Base-by-base conservation (phyloP, 2,888 invertebrate species). In the Drosophila prostipennis region DNA sequence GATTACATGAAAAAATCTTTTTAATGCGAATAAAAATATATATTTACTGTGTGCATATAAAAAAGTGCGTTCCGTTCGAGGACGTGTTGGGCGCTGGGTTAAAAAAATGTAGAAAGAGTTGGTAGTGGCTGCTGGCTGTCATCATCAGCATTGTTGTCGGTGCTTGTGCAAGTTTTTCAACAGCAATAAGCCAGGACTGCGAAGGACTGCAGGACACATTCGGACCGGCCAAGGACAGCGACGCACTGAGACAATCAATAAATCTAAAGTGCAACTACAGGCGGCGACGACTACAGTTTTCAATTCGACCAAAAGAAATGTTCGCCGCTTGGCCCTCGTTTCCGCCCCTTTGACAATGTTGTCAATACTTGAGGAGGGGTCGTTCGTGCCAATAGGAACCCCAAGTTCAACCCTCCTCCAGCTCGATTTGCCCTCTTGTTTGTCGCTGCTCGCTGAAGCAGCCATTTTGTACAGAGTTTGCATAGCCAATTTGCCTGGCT, bases 391-490 rank as follows among this genome's bases (percentile, higher is more conserved):
- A 45, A 14, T 14, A 37, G 23, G 34, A 7, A 19, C 45, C 6
- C 14, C n/a, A 19, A 23, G 11, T 16, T 46, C 26, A 16, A 13
- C 23, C 55, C 55, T 26, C 36, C 40, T 23, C 34, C 34, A 36
- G 43, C 55, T 57, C 45, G 57, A 42, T 57, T 60, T 39, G 29
- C 19, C 36, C 49, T 56, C 71, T 63, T 77, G 69, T 78, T 82
- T 85, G 86, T 80, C 68, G 73, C 65, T 80, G 82, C 61, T 77
- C 61, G 77, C 71, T 82, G 77, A 48, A 74, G 82, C 86, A 80
- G 70, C 77, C 72, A 78, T 85, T 82, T 83, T 80, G 83, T 64
- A 40, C 54, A 83, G 83, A 82, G 83, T 83, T 86, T 80, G 86
- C 72, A 67, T 72, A 72, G 86, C 83, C 86, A 82, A 86, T 82